Percentiles rank a stretch among this genome's conserved stretches.
These are phyloP conservation scores for Furcifer pardalis DNA, from an alignment of 2,797 vertebrate genomes.

Conservation along the genomic window DNA sequence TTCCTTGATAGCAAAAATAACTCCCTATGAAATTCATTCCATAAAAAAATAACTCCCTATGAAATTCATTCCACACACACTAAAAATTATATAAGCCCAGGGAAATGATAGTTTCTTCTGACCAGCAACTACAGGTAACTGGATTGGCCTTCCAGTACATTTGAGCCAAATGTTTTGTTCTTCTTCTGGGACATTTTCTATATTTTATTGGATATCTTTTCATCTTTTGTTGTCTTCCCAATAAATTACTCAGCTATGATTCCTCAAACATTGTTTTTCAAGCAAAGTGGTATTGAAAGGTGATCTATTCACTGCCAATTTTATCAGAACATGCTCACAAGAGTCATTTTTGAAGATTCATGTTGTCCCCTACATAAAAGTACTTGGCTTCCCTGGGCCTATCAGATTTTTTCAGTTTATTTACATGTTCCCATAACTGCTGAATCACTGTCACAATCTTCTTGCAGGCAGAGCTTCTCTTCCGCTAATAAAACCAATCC, in stretches of 20 bases:
- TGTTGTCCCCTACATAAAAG: background rate
- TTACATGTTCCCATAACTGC: background rate
- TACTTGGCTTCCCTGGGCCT: background rate
- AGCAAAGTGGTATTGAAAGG: background rate
- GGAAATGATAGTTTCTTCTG: background rate
- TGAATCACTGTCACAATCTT: background rate
- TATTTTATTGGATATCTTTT: background rate
- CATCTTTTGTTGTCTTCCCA: background rate
- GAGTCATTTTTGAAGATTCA: background rate
- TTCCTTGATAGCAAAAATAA: background rate
- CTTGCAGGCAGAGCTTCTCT: background rate
- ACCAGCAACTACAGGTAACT: too few relatives aligned
- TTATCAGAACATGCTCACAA: background rate
- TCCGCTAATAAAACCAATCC: background rate
- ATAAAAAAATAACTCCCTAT: background rate
- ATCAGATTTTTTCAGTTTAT: background rate
- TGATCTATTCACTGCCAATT: background rate
- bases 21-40: background rate
- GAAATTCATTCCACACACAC: background rate
- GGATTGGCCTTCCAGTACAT: background rate
- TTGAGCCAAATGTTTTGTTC: background rate
- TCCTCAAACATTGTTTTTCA: background rate
- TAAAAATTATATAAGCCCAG: background rate
- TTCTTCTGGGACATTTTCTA: background rate
- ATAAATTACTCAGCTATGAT: background rate